These are phyloP conservation scores for Psammodynastes pulverulentus DNA, from an alignment of 2,113 vertebrate species.

Conservation along the genomic window DNA sequence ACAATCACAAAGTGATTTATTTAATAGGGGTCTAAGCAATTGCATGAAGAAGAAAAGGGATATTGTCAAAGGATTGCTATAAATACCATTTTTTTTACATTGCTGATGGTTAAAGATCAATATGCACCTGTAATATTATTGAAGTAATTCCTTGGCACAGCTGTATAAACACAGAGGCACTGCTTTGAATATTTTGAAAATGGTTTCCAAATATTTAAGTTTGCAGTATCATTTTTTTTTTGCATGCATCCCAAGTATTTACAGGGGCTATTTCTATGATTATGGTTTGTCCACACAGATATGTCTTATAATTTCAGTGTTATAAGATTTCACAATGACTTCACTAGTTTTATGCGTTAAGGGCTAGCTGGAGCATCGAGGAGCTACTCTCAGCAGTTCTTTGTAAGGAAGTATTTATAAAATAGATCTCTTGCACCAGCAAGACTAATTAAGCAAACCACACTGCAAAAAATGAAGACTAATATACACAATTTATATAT, in stretches of 20 bases:
- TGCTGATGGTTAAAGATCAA: conserved; percentile 22
- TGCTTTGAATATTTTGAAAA: conserved; percentile 62
- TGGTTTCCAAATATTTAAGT: conserved; percentile 35
- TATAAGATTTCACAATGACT: conserved; percentile 45
- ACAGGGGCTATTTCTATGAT: conserved; percentile 58
- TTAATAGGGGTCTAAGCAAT: conserved; percentile 14
- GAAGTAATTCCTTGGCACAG: conserved; percentile 67
- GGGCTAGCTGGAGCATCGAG: conserved; percentile 59
- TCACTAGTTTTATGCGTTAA: conserved; percentile 57
- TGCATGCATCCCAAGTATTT: conserved; percentile 59
- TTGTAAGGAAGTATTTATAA: conserved; percentile 66
- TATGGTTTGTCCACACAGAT: conserved; percentile 54
- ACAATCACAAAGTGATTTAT: conserved; percentile 23
- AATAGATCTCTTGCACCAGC: conserved; percentile 70
- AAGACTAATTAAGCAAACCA: conserved; percentile 72
- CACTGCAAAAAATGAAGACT: conserved; percentile 74
- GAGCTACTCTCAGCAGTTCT: conserved; percentile 52
- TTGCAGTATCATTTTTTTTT: conserved; percentile 35
- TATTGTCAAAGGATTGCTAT: not conserved
- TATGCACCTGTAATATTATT: conserved; percentile 53
- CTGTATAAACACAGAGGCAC: conserved; percentile 63
- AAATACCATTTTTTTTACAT: conserved; percentile 41
- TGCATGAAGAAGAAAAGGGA: conserved; percentile 10
- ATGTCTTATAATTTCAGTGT: conserved; percentile 48
- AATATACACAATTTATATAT: conserved; percentile 64